phyloP scores from a whole-genome alignment of 2,888 invertebrate genomes.

The Melipona bicolor region DNA sequence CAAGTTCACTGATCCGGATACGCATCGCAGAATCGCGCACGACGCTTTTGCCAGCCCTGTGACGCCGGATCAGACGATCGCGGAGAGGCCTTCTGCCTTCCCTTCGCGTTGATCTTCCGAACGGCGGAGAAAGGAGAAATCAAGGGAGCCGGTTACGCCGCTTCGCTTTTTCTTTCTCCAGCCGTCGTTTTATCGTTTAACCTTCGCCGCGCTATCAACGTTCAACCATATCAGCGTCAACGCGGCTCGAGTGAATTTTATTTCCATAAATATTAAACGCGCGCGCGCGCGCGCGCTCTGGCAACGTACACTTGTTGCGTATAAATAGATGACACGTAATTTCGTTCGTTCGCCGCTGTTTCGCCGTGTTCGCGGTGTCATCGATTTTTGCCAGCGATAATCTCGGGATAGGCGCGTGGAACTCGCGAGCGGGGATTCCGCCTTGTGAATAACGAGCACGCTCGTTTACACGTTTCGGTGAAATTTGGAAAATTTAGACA shows the following conservation, averaged over 20 bases:
- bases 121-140: neutral
- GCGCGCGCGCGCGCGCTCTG: neutral
- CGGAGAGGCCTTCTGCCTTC: neutral
- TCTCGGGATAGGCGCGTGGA: neutral
- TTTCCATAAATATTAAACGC: neutral
- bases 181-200: too few relatives aligned
- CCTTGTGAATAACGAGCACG: too few relatives aligned
- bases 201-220: too few relatives aligned
- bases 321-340: neutral
- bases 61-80: constrained; percentile 33
- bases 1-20: constrained; percentile 73
- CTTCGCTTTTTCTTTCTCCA: too few relatives aligned
- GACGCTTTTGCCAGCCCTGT: constrained; percentile 34
- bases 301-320: neutral
- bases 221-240: neutral
- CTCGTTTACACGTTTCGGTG: neutral
- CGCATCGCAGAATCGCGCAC: constrained; percentile 66
- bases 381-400: neutral
- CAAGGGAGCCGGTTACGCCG: neutral
- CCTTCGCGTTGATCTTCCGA: constrained; percentile 17
- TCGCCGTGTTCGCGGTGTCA: neutral
- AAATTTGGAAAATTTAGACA: neutral
- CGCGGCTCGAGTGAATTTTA: neutral
- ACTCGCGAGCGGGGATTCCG: neutral
- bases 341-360: too few relatives aligned